Evolutionary conservation across 2,888 invertebrate species (phyloP), one percentile per base, ranked within the genome.

Genomic region (Lymantria dispar): DNA sequence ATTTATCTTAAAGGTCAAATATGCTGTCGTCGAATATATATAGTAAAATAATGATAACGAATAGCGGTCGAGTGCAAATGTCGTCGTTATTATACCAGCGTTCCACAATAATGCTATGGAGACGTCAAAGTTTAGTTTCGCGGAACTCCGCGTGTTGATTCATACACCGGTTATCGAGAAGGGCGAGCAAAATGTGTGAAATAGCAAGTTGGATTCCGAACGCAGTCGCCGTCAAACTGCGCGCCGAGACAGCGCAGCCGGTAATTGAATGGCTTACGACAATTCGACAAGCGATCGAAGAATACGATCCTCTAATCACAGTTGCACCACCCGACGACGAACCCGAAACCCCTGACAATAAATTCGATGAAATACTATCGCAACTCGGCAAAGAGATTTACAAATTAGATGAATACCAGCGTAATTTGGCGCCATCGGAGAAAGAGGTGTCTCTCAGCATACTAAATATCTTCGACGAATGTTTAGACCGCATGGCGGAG

Each of bases 171-270:
- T 88, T 90, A 87, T 88, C 89, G 80, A 68, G 74, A 64, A 73
- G 72, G 74, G 70, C 61, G 72, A 65, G 69, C 76, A 80, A 63
- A 67, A 85, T 87, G 84, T 85, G 87, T 75, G 87, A 85, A 73
- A 79, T 84, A 71, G 80, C 84, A 80, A 90, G 89, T 90, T 91
- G 90, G 89, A 82, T 91, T 74, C 91, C 92, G 83, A 80, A 76
- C 86, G 89, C 83, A 68, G 87, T 87, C 53, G 86, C 86, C 82
- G 80, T 69, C 55, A 87, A 88, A 86, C 85, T 88, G 72, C 80
- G 80, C 74, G 70, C 76, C 61, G 78, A 78, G 48, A 76, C 85
- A 66, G 77, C 87, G 60, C 78, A 78, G 66, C 84, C 88, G 38
- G 69, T 89, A 22, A 72, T 88, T 77, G 87, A 85, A 48, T 92